Evolutionary conservation across 2,888 invertebrate genomes (phyloP).

Genomic region (Neoaliturus tenellus): DNA sequence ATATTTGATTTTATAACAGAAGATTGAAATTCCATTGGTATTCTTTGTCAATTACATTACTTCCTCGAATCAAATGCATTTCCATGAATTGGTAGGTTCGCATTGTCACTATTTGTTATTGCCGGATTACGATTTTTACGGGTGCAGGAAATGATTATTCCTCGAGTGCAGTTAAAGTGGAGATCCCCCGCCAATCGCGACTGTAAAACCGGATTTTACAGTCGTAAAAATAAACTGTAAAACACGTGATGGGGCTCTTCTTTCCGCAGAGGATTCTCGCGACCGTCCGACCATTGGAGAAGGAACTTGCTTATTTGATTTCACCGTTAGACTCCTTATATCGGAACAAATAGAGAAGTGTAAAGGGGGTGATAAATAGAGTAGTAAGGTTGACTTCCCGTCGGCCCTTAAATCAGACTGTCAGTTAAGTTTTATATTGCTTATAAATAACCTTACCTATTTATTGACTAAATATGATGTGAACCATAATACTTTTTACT

Average conservation of each 20-base stretch:
- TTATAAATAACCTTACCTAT: no score
- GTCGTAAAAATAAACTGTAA: constrained; percentile 48
- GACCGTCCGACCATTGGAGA: neutral
- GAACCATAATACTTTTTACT: no score
- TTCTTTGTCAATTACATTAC: no score
- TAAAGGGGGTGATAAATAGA: no score
- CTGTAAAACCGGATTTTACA: constrained; percentile 35
- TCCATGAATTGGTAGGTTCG: neutral
- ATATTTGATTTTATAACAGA: no score
- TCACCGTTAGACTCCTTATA: neutral
- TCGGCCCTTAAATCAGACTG: no score
- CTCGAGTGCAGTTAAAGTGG: constrained; percentile 19
- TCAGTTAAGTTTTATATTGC: no score
- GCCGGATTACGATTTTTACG: constrained; percentile 2
- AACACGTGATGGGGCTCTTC: constrained; percentile 14
- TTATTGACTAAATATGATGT: no score
- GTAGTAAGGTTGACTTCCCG: no score
- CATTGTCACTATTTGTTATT: neutral
- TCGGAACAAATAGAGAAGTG: no score
- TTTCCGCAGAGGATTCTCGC: neutral
- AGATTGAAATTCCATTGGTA: no score
- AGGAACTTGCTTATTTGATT: neutral
- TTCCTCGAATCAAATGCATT: no score
- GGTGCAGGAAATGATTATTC: neutral
- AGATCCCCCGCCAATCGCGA: neutral